phyloP scores from a whole-genome alignment of 1,140 invertebrate species.

The Drosophila orena region DNA sequence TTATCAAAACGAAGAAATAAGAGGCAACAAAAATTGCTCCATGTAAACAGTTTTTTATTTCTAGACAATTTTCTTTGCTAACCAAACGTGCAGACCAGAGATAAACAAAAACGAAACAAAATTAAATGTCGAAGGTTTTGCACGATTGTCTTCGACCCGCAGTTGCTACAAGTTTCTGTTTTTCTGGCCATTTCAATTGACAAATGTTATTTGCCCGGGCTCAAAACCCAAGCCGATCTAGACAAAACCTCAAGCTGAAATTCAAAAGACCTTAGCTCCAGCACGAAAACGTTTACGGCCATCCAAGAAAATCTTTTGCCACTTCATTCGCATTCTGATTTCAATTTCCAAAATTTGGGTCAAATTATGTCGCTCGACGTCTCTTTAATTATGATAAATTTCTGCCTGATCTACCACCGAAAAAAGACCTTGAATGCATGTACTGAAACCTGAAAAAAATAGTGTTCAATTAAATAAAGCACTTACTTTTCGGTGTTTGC shows the following conservation, averaged over 20 bases:
- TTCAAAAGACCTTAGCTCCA: slow-evolving; percentile 43
- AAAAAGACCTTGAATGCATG: slow-evolving; percentile 27
- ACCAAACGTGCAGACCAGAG: slow-evolving; percentile 67
- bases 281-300: slow-evolving; percentile 58
- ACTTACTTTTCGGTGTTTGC: slow-evolving; percentile 20
- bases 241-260: slow-evolving; percentile 47
- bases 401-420: slow-evolving; percentile 37
- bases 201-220: slow-evolving; percentile 61
- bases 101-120: slow-evolving; percentile 66
- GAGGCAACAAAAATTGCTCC: slow-evolving; percentile 38
- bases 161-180: slow-evolving; percentile 38
- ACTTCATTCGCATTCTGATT: slow-evolving; percentile 43
- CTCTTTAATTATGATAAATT: slow-evolving; percentile 67
- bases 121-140: slow-evolving; percentile 83
- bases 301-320: slow-evolving; percentile 64
- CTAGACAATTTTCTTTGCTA: slow-evolving; percentile 63
- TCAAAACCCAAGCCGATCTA: slow-evolving; percentile 26
- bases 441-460: slow-evolving; percentile 28
- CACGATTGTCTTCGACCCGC: slow-evolving; percentile 66
- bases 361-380: slow-evolving; percentile 73
- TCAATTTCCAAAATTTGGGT: slow-evolving; percentile 57
- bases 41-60: slow-evolving; percentile 61
- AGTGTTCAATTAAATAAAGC: slow-evolving; percentile 43
- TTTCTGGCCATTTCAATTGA: slow-evolving; percentile 71
- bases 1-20: slow-evolving; percentile 62